Base-by-base conservation (phyloP, 1,140 invertebrate genomes). In the Drosophila parabipectinata region DNA sequence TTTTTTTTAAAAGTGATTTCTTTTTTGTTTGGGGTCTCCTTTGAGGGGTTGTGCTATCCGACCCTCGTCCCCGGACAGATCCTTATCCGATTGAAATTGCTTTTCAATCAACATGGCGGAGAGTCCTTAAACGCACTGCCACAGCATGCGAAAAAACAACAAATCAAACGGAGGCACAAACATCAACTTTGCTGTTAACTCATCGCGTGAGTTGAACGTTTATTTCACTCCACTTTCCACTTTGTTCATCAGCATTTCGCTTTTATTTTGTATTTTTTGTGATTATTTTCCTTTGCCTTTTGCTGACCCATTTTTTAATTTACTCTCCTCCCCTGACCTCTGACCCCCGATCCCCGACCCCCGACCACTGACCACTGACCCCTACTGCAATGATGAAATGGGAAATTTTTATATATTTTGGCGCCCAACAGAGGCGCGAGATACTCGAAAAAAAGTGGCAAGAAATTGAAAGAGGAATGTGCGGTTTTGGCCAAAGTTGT, bases 281-380 rank as follows among this genome's bases (percentile, higher is more conserved):
- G 56, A 28, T 48, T 18, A 32, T 45, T 57, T 53, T 41, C 12
- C 24, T 61, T 15, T 44, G 44, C 39, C 32, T 14, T 24, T 12
- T 47, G 47, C 57, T 85, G 79, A 83, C 73, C 82, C 64, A 84
- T 85, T 85, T 85, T 82, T 85, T 84, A 85, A 84, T 84, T 85
- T 85, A 75, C 69, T 73, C 47, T 37, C 39, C 32, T 3, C 2
- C 21, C 3, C 21, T 2, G 21, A 21, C 21, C 21, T 0, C 21
- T 32, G 26, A 6, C 26, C 26, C 6, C 26, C 7, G 5, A 28
- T 5, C 26, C 30, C 30, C 1, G 30, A 8, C 26, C 30, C 30
- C 1, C 9, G 2, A 28, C 26, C 26, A 7, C 30, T 9, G 30
- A 8, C 8, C 32, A 8, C 32, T 32, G 9, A 10, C 32, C 32